A percentile compares a stretch with the other conserved stretches of the same genome.
Conservation (phyloP, 2,888 invertebrate species). For the Ophion slaviceki region DNA sequence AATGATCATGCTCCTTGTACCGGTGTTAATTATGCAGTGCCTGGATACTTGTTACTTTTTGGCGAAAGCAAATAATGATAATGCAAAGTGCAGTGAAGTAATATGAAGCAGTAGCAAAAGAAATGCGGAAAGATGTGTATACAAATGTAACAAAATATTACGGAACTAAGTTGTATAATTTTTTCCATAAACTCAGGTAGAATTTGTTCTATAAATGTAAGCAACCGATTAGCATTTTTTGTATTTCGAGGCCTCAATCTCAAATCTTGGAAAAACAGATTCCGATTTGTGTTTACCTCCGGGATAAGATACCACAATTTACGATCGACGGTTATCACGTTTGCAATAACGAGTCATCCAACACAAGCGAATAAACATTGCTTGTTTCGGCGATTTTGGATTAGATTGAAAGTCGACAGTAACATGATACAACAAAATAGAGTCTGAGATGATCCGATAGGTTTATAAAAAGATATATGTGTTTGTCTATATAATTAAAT, state of each 20-base stretch:
- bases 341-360: constrained; percentile 24
- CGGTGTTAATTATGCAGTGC: neutral
- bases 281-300: neutral
- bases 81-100: neutral
- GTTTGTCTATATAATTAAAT: too few relatives aligned
- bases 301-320: constrained; percentile 8
- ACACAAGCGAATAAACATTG: neutral
- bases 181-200: too few relatives aligned
- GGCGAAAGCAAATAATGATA: neutral
- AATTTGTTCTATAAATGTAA: neutral
- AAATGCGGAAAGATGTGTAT: neutral
- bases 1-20: neutral
- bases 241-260: neutral
- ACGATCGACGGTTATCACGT: constrained; percentile 21
- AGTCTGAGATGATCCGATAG: constrained; percentile 21
- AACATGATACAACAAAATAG: neutral
- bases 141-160: too few relatives aligned
- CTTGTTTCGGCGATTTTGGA: constrained; percentile 19
- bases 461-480: neutral
- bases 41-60: neutral
- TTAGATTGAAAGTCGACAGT: constrained; percentile 31
- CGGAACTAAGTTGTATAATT: too few relatives aligned
- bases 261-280: neutral
- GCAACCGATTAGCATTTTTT: neutral
- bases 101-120: neutral